Evolutionary conservation across 2,888 invertebrate species (phyloP).

Genomic region (Acleris emargana): DNA sequence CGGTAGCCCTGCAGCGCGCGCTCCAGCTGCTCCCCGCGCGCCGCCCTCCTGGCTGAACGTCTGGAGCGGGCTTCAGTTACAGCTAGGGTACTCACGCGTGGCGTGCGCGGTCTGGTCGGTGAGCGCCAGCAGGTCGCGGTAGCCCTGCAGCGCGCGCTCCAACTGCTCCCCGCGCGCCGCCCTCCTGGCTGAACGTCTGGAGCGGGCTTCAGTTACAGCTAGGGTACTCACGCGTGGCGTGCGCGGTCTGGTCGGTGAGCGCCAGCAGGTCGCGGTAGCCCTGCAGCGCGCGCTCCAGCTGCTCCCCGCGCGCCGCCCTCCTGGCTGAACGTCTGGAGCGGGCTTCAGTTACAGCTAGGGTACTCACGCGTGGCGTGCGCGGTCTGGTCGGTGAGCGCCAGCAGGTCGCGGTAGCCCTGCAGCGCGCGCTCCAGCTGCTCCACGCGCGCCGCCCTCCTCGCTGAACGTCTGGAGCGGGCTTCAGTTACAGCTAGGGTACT

Average conservation of each 20-base stretch:
- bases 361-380: conserved; percentile 46
- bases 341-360: too few species aligned
- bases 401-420: conserved; percentile 51
- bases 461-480: conserved; percentile 51
- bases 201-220: too few species aligned
- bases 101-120: conserved; percentile 64
- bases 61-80: too few species aligned
- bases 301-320: too few species aligned
- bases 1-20: conserved; percentile 67
- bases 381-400: conserved; percentile 59
- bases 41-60: too few species aligned
- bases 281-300: conserved; percentile 62
- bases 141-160: conserved; percentile 67
- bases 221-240: conserved; percentile 43
- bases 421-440: conserved; percentile 55
- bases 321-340: too few species aligned
- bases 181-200: too few species aligned
- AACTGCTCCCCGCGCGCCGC: too few species aligned
- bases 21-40: too few species aligned
- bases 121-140: conserved; percentile 10
- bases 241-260: conserved; percentile 60
- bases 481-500: conserved; percentile 11
- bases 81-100: conserved; percentile 34
- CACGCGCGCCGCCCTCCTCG: too few species aligned
- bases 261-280: conserved; percentile 42